phyloP scores from a whole-genome alignment of 2,113 vertebrate genomes.

The Rhodinocichla rosea region DNA sequence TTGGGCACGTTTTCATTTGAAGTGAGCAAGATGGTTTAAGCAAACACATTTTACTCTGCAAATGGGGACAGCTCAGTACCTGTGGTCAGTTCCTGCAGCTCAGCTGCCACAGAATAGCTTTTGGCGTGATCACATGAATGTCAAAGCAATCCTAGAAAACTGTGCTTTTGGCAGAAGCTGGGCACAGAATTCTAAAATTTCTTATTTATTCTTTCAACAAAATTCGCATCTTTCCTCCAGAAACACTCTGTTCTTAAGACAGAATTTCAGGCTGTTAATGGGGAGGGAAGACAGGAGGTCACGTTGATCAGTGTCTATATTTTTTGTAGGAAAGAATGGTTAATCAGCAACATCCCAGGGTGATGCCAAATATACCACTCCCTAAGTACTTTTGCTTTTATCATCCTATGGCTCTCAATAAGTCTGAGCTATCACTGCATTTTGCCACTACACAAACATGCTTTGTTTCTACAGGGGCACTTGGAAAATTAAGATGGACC shows the following conservation, averaged over 20 bases:
- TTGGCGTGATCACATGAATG: not conserved
- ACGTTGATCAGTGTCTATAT: not conserved
- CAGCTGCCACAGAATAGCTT: not conserved
- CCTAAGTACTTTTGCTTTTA: not conserved
- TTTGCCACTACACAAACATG: not conserved
- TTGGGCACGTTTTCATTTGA: not conserved
- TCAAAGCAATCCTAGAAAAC: not conserved
- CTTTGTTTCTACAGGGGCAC: not conserved
- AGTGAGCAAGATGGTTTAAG: not conserved
- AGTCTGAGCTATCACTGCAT: not conserved
- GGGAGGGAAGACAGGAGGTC: not conserved
- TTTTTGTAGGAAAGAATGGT: not conserved
- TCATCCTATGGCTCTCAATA: not conserved
- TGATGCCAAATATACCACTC: not conserved
- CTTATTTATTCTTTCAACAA: not conserved
- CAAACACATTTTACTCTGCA: not conserved
- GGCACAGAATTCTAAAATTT: not conserved
- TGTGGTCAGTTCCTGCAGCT: not conserved
- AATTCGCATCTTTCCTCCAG: not conserved
- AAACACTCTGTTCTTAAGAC: not conserved
- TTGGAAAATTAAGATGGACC: conserved; percentile 15
- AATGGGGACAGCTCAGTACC: not conserved
- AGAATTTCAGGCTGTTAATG: not conserved
- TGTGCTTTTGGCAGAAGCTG: not conserved
- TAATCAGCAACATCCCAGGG: not conserved